These are phyloP conservation scores for Drosophila kepulauana DNA, from an alignment of 1,140 invertebrate genomes.

Conservation along the genomic window DNA sequence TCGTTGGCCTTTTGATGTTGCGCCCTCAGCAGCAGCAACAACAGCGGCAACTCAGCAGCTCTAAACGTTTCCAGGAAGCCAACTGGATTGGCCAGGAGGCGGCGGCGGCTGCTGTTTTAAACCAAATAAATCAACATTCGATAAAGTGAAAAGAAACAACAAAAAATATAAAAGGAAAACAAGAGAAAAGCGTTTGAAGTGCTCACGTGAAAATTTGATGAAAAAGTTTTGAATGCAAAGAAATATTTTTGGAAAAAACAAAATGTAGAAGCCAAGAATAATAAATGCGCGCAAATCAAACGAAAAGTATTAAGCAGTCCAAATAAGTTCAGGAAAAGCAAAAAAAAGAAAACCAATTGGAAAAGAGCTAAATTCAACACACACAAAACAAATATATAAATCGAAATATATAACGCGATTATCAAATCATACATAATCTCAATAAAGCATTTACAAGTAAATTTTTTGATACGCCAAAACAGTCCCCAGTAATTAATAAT, in stretches of 20 bases:
- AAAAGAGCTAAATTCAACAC: slow-evolving; percentile 24
- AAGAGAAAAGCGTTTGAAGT: slow-evolving; percentile 60
- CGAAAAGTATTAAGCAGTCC: slow-evolving; percentile 78
- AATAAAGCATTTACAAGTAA: slow-evolving; percentile 20
- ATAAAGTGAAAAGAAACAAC: slow-evolving; percentile 43
- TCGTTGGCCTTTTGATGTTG: slow-evolving; percentile 72
- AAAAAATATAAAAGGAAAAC: slow-evolving; percentile 16
- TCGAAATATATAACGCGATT: slow-evolving; percentile 26
- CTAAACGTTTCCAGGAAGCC: slow-evolving; percentile 66
- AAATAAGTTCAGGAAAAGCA: slow-evolving; percentile 55
- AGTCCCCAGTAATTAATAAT: slow-evolving; percentile 46
- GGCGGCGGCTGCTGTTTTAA: slow-evolving; percentile 24
- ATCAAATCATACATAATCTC: slow-evolving; percentile 46
- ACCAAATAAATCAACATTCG: slow-evolving; percentile 64
- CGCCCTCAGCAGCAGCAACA: slow-evolving; percentile 39
- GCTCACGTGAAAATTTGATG: slow-evolving; percentile 56
- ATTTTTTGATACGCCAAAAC: slow-evolving; percentile 54
- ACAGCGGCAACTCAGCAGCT: slow-evolving; percentile 18
- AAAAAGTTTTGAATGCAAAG: slow-evolving; percentile 31
- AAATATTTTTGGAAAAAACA: slow-evolving; percentile 27
- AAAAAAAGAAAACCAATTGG: slow-evolving; percentile 3
- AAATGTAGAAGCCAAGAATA: slow-evolving; percentile 57
- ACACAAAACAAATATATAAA: slow-evolving; percentile 12
- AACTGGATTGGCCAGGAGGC: slow-evolving; percentile 43
- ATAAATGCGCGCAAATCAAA: slow-evolving; percentile 67